A percentile compares a stretch with the other conserved stretches of the same genome.
Conservation (phyloP, 2,797 vertebrate genomes). For the Varecia variegata region DNA sequence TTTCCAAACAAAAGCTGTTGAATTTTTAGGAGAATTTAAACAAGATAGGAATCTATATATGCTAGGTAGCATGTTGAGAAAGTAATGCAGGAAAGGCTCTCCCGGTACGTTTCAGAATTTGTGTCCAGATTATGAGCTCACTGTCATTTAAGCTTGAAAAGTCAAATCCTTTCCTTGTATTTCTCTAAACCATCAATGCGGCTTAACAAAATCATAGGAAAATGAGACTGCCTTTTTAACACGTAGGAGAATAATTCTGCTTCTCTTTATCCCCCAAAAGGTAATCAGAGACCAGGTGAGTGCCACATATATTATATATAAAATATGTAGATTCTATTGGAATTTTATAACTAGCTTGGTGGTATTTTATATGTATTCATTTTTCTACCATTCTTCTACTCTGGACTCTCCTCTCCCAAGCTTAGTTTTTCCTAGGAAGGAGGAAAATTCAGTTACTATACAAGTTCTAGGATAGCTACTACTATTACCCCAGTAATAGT, state of each 20-base stretch:
- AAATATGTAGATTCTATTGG: background rate
- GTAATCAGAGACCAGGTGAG: background rate
- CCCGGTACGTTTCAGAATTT: background rate
- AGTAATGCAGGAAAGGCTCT: background rate
- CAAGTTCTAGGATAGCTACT: background rate
- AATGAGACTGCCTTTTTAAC: background rate
- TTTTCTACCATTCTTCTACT: conserved; percentile 30
- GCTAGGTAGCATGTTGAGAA: background rate
- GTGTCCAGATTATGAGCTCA: background rate
- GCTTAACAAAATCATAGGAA: background rate
- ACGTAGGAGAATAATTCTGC: background rate
- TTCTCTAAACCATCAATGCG: background rate
- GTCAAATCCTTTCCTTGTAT: background rate
- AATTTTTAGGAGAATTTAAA: background rate
- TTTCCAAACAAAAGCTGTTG: background rate
- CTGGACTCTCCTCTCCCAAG: background rate
- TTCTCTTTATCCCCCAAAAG: background rate
- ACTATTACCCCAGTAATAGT: background rate
- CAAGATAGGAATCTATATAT: background rate
- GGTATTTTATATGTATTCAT: background rate
- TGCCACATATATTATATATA: too few relatives aligned
- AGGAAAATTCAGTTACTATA: background rate
- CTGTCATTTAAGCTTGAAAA: background rate
- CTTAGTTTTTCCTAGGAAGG: background rate
- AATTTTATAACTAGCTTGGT: background rate